Percentiles rank a stretch among this genome's conserved stretches.
Conservation (phyloP, 2,797 vertebrate species). For the Balearica regulorum region DNA sequence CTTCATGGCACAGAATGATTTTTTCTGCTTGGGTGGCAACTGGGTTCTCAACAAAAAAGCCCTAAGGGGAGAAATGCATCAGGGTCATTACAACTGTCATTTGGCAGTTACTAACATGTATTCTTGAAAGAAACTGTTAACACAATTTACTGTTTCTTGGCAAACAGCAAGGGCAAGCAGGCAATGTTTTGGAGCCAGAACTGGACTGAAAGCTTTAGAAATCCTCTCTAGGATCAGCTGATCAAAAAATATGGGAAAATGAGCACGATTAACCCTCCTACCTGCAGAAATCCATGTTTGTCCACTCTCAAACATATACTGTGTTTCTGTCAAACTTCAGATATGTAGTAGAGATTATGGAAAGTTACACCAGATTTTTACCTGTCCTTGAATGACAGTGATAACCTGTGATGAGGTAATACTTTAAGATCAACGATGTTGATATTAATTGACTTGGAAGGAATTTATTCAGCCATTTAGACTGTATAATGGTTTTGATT, state of each 20-base stretch:
- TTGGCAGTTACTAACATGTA: conserved; percentile 41
- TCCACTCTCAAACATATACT: not conserved
- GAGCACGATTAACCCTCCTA: not conserved
- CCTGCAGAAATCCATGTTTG: not conserved
- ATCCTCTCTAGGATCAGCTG: conserved; percentile 3
- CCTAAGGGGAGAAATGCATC: conserved; percentile 24
- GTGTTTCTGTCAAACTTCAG: not conserved
- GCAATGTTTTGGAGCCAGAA: not conserved
- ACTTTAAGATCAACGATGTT: not conserved
- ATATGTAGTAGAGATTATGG: not conserved
- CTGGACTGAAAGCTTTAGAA: not conserved
- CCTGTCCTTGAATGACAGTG: not conserved
- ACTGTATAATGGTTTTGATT: not conserved
- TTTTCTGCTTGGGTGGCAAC: not conserved
- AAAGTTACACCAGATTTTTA: not conserved
- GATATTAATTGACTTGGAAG: not conserved
- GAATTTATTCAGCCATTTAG: not conserved
- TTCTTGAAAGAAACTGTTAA: conserved; percentile 62
- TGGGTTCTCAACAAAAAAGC: conserved; percentile 44
- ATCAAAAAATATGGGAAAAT: not conserved
- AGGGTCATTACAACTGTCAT: conserved; percentile 57
- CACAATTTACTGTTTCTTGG: conserved; percentile 40
- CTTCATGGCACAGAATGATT: not conserved
- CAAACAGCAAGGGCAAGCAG: conserved; percentile 8
- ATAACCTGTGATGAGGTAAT: not conserved